Evolutionary conservation across 35 echinoderm and acorn worm genomes (phyloP).

Genomic region (Apostichopus californicus): DNA sequence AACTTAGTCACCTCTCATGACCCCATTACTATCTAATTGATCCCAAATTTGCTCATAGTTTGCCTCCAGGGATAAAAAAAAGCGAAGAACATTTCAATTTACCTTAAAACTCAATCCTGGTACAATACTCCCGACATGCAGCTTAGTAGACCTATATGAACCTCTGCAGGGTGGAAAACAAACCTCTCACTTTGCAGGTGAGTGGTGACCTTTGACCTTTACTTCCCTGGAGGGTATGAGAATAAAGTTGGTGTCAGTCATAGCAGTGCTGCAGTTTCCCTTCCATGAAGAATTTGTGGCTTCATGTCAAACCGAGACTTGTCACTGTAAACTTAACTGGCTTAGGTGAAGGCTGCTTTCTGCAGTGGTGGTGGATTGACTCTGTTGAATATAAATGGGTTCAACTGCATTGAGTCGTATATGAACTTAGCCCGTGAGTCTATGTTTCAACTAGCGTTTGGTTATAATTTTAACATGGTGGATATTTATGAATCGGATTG

Average conservation of each 20-base stretch:
- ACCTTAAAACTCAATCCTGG: background rate
- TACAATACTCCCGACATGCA: background rate
- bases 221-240: background rate
- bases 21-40: conserved; percentile 28
- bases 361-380: too few species aligned
- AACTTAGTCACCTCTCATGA: background rate
- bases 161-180: background rate
- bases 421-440: too few species aligned
- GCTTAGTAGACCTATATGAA: background rate
- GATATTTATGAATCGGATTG: too few species aligned
- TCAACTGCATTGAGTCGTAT: too few species aligned
- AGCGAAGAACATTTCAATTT: background rate
- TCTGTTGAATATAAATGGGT: too few species aligned
- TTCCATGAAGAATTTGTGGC: too few species aligned
- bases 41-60: conserved; percentile 47
- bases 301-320: too few species aligned
- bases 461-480: too few species aligned
- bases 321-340: too few species aligned
- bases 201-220: conserved; percentile 26
- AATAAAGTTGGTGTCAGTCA: background rate
- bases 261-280: background rate
- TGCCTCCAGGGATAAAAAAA: background rate
- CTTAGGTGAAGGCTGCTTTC: too few species aligned
- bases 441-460: too few species aligned
- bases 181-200: conserved; percentile 5